Percentiles rank a stretch among this genome's conserved stretches.
Evolutionary conservation across 2,797 vertebrate species (phyloP).

Genomic region (Neosilurus hyrtlii): DNA sequence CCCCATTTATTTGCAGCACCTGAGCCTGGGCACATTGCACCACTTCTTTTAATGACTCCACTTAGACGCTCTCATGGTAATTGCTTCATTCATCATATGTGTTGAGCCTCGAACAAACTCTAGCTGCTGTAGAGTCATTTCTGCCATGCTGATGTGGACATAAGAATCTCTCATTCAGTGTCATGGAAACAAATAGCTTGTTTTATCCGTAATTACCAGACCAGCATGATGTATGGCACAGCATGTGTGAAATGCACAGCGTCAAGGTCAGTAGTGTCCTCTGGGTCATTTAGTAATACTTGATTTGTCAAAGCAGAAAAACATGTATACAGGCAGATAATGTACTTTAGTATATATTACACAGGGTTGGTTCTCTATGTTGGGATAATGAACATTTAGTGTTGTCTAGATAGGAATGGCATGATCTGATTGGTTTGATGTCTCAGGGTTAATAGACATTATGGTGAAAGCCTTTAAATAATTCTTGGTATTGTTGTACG

Average conservation of each 20-base stretch:
- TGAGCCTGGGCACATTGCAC: constrained; percentile 44
- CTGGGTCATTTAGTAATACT: not conserved
- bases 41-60: constrained; percentile 45
- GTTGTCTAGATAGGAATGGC: too few relatives aligned
- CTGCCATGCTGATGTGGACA: constrained; percentile 38
- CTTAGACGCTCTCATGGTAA: constrained; percentile 52
- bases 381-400: too few relatives aligned
- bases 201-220: constrained; percentile 60
- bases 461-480: too few relatives aligned
- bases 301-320: not conserved
- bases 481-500: too few relatives aligned
- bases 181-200: constrained; percentile 54
- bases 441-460: too few relatives aligned
- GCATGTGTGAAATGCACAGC: constrained; percentile 17
- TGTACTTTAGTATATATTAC: too few relatives aligned
- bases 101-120: constrained; percentile 44
- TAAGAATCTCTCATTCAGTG: constrained; percentile 50
- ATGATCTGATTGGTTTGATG: too few relatives aligned
- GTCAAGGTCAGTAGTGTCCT: constrained; percentile 39
- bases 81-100: constrained; percentile 62
- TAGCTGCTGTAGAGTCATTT: constrained; percentile 43
- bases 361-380: too few relatives aligned
- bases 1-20: constrained; percentile 45
- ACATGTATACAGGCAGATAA: not conserved
- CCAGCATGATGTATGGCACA: constrained; percentile 21